Percentiles rank a stretch among this genome's conserved stretches.
Conservation (phyloP, 2,888 invertebrate species). For the Apocheima hispidaria region DNA sequence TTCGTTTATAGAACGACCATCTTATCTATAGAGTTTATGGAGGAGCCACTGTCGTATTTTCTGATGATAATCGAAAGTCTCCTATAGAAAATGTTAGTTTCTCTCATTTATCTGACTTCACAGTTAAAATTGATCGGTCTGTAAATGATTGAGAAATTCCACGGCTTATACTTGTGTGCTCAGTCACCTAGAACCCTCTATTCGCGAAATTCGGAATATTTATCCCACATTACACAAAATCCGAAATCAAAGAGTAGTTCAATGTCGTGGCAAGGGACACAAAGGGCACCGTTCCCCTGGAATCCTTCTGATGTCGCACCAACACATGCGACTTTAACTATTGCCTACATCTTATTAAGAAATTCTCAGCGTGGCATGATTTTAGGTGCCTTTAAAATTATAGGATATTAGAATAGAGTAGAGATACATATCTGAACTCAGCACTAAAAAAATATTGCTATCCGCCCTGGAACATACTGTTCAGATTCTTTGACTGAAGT, state of each 20-base stretch:
- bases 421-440: too few species aligned
- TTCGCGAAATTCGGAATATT: constrained; percentile 53
- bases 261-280: constrained; percentile 54
- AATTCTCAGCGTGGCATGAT: constrained; percentile 48
- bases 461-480: too few species aligned
- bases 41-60: neutral
- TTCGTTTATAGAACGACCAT: neutral
- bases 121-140: neutral
- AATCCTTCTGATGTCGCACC: constrained; percentile 64
- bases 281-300: constrained; percentile 58
- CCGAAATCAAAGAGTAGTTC: constrained; percentile 65
- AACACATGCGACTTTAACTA: constrained; percentile 56
- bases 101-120: neutral
- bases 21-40: neutral
- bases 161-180: constrained; percentile 24
- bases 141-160: constrained; percentile 25
- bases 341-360: constrained; percentile 58
- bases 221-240: constrained; percentile 54
- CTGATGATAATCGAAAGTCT: neutral
- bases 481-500: too few species aligned
- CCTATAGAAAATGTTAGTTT: neutral
- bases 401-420: too few species aligned
- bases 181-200: constrained; percentile 29
- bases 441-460: too few species aligned
- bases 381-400: constrained; percentile 16